Base-by-base conservation (phyloP, 2,113 vertebrate species). In the Notarius quadriscutis region DNA sequence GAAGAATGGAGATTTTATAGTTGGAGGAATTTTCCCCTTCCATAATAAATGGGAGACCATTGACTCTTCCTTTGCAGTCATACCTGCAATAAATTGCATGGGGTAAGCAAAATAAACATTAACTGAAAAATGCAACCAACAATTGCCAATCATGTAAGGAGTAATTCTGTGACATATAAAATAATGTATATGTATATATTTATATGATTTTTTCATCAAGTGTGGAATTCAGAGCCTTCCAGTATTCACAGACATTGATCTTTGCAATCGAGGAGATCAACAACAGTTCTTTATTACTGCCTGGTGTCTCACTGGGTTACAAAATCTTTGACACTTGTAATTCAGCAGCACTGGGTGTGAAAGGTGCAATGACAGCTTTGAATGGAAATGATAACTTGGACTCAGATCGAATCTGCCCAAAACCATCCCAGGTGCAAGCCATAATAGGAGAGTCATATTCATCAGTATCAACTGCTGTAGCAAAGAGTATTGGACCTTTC, bases 211-310 rank as follows among this genome's bases (percentile, higher is more conserved):
- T 83, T 50, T 62, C 1, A 41, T 41, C 17, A 60, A 81, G 89
- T 63, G 1, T 63, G 20, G 22, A 63, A 25, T 63, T 63, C 62
- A 63, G 62, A 63, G 20, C 22, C 62, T 63, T 63, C 22, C 62
- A 63, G 22, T 63, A 63, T 63, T 41, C 41, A 41, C 41, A 41
- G 41, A 41, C 41, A 41, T 41, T 41, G 41, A 41, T 41, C 41
- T 41, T 63, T 90, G 93, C 95, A 9, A 92, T 95, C 22, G 93
- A 94, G 50, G 94, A 95, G 86, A 94, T 95, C 41, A 95, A 95
- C 83, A 94, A 95, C 83, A 94, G 91, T 51, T 91, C 93, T 67
- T 80, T 91, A 27, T 69, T 95, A 22, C 91, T 95, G 74, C 95
- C 94, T 7, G 93, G 91, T 4, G 84, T 95, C 53, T 89, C 41